Percentiles rank a stretch among this genome's conserved stretches.
Evolutionary conservation across 2,797 vertebrate genomes (phyloP).

Genomic region (Paramormyrops hopkinsi): DNA sequence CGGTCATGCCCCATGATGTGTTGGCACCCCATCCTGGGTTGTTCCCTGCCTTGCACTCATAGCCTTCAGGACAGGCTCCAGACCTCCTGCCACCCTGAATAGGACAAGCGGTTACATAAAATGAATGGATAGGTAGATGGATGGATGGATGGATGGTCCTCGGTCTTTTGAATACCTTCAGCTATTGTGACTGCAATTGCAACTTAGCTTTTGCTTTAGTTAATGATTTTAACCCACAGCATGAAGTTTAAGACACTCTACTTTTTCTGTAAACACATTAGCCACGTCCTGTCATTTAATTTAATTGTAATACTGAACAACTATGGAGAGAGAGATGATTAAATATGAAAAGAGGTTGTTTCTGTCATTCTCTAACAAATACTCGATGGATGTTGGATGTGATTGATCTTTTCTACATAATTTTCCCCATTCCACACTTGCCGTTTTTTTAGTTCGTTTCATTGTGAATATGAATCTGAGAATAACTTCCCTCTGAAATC

Average conservation of each 20-base stretch:
- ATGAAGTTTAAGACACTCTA: not conserved
- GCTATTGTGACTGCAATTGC: not conserved
- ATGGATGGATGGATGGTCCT: not conserved
- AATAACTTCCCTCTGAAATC: conserved; percentile 57
- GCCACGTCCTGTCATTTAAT: not conserved
- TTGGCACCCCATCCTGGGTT: not conserved
- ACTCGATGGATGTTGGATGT: conserved; percentile 40
- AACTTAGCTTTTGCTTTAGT: not conserved
- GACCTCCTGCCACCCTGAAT: not conserved
- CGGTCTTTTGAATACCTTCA: not conserved
- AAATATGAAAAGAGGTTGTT: not conserved
- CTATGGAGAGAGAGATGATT: not conserved
- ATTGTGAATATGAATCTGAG: conserved; percentile 51
- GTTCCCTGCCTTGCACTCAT: not conserved
- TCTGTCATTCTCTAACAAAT: conserved; percentile 47
- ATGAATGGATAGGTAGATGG: not conserved
- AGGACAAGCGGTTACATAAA: not conserved
- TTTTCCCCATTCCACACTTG: conserved; percentile 57
- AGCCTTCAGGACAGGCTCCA: not conserved
- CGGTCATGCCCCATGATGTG: not conserved
- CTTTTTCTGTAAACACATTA: not conserved
- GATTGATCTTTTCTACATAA: conserved; percentile 59
- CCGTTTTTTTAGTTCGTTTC: conserved; percentile 44
- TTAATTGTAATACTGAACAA: not conserved
- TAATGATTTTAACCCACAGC: not conserved